phyloP scores from a whole-genome alignment of 1,140 invertebrate species.

The Capitella teleta region DNA sequence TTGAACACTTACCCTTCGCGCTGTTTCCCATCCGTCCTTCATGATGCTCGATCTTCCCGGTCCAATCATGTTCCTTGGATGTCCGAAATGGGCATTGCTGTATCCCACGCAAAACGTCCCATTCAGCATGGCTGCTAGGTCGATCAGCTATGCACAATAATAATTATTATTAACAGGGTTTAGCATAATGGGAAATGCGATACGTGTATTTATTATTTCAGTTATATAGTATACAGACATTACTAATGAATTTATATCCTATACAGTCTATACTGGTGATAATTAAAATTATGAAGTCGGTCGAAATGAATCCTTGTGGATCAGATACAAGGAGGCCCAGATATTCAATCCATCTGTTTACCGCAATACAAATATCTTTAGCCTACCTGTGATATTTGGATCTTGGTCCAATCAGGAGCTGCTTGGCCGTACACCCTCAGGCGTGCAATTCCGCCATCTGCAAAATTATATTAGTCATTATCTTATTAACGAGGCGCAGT shows the following conservation, averaged over 20 bases:
- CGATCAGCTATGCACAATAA: constrained; percentile 34
- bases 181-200: too few relatives aligned
- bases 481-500: not conserved
- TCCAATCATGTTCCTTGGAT: constrained; percentile 53
- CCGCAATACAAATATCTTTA: too few relatives aligned
- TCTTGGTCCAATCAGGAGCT: constrained; percentile 31
- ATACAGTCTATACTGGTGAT: too few relatives aligned
- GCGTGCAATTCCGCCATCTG: constrained; percentile 55
- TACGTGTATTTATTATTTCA: too few relatives aligned
- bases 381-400: too few relatives aligned
- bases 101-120: constrained; percentile 49
- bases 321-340: too few relatives aligned
- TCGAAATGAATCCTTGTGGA: too few relatives aligned
- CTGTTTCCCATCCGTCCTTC: constrained; percentile 60
- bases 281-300: too few relatives aligned
- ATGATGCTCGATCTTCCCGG: constrained; percentile 46
- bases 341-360: too few relatives aligned
- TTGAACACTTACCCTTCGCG: constrained; percentile 43
- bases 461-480: constrained; percentile 1
- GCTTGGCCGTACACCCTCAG: constrained; percentile 51
- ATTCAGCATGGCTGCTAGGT: constrained; percentile 48
- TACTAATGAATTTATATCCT: too few relatives aligned
- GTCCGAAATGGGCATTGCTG: constrained; percentile 56
- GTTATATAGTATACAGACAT: too few relatives aligned
- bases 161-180: too few relatives aligned